Evolutionary conservation across 2,797 vertebrate genomes (phyloP).

Genomic region (Darevskia mixta): DNA sequence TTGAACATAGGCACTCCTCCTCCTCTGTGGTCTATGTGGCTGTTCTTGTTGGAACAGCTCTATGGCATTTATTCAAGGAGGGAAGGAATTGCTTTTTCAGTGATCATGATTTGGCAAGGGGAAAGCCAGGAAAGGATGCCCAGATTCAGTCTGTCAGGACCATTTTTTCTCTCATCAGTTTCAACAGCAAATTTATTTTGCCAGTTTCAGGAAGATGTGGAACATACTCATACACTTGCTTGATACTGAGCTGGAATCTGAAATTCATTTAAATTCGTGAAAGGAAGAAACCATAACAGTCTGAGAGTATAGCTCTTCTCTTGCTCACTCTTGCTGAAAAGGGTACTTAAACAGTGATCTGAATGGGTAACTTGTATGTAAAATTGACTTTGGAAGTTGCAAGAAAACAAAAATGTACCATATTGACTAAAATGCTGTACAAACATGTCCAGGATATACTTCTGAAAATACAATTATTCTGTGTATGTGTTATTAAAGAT

Average conservation of each 20-base stretch:
- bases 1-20: not conserved
- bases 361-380: not conserved
- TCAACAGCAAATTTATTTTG: constrained; percentile 66
- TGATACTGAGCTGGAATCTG: constrained; percentile 55
- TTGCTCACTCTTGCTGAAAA: constrained; percentile 30
- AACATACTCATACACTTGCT: constrained; percentile 44
- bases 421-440: constrained; percentile 19
- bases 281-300: constrained; percentile 42
- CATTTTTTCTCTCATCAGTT: constrained; percentile 65
- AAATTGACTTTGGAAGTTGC: constrained; percentile 11
- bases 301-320: constrained; percentile 31
- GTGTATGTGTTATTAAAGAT: not conserved
- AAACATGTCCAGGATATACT: not conserved
- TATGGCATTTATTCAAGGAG: constrained; percentile 25
- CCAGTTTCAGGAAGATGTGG: constrained; percentile 62
- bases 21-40: not conserved
- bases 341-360: constrained; percentile 27
- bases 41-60: constrained; percentile 50
- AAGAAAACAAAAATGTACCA: not conserved
- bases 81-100: constrained; percentile 52
- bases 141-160: constrained; percentile 62
- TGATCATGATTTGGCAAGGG: constrained; percentile 62
- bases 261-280: constrained; percentile 56
- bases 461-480: constrained; percentile 25
- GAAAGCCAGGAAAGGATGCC: constrained; percentile 51